A percentile compares a stretch with the other conserved stretches of the same genome.
These are phyloP conservation scores for Ibidorhyncha struthersii DNA, from an alignment of 2,113 vertebrate genomes.

Conservation along the genomic window DNA sequence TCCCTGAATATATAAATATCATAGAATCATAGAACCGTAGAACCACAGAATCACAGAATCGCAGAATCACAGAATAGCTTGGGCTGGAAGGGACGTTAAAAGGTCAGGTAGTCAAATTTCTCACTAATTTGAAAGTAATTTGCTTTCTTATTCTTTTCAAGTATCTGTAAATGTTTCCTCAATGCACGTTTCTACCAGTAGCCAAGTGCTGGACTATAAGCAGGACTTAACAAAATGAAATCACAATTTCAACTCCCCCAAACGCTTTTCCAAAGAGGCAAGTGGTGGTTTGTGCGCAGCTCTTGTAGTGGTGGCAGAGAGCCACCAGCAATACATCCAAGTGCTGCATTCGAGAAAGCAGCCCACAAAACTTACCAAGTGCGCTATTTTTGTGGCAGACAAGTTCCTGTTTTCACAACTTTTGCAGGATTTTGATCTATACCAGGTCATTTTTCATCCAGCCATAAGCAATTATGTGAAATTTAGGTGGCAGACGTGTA, in stretches of 20 bases:
- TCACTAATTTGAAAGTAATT: not conserved
- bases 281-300: not conserved
- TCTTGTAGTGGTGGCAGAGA: not conserved
- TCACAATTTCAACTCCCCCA: not conserved
- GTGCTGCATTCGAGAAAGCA: not conserved
- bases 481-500: not conserved
- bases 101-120: not conserved
- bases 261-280: not conserved
- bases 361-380: not conserved
- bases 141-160: not conserved
- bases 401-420: not conserved
- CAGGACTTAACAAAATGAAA: not conserved
- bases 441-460: not conserved
- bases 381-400: not conserved
- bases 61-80: not conserved
- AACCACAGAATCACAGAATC: not conserved
- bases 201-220: not conserved
- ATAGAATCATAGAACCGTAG: too few species aligned
- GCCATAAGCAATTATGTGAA: not conserved
- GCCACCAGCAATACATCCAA: not conserved
- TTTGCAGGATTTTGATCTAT: not conserved
- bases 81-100: not conserved
- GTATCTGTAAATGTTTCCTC: not conserved
- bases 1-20: too few species aligned
- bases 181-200: not conserved